Evolutionary conservation across 2,888 invertebrate species (phyloP).

Genomic region (Chromoteleia sp.): DNA sequence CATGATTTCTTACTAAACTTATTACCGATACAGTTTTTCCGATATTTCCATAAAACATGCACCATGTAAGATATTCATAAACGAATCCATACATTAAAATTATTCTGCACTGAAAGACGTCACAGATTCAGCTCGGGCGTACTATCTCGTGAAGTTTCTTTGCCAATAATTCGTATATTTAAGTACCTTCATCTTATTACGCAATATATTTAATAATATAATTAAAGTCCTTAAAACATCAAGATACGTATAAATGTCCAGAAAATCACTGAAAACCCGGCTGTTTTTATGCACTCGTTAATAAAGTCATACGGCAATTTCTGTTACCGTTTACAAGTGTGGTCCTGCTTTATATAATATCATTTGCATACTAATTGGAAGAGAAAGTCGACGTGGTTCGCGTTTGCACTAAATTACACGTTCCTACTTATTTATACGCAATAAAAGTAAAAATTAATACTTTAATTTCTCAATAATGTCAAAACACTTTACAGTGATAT

Average conservation of each 20-base stretch:
- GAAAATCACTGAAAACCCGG: constrained; percentile 34
- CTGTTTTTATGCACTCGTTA: constrained; percentile 52
- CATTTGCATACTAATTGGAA: constrained; percentile 62
- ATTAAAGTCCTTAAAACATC: constrained; percentile 39
- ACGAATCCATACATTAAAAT: not conserved
- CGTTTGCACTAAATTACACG: constrained; percentile 42
- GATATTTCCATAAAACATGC: no score
- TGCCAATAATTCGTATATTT: constrained; percentile 29
- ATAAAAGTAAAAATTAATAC: constrained; percentile 48
- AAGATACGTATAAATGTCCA: constrained; percentile 28
- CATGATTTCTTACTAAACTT: no score
- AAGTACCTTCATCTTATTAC: constrained; percentile 7
- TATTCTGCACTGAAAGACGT: not conserved
- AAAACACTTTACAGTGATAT: constrained; percentile 36
- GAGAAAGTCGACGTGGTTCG: constrained; percentile 53
- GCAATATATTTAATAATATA: constrained; percentile 34
- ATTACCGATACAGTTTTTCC: no score
- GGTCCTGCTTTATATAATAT: constrained; percentile 59
- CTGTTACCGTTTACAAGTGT: constrained; percentile 43
- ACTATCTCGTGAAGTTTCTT: not conserved
- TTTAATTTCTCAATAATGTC: constrained; percentile 53
- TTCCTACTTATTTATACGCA: constrained; percentile 40
- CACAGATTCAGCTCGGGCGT: not conserved
- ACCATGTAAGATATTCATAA: not conserved
- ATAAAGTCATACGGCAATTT: constrained; percentile 58